Base-by-base conservation (phyloP, 1,140 invertebrate species). In the Caenorhabditis brenneri region DNA sequence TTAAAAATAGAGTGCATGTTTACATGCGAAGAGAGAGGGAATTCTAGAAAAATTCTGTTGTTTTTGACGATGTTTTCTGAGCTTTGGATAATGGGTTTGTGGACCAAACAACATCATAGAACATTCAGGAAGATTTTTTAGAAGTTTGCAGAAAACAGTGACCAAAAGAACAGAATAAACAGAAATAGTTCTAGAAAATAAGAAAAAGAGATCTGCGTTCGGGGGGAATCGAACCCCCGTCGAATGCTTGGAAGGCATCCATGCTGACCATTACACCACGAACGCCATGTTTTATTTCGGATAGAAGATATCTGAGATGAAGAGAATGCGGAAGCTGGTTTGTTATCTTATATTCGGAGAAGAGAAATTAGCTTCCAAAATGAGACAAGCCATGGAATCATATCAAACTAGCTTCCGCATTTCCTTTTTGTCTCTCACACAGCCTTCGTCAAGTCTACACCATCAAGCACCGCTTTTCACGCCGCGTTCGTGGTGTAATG, bases 401-500 rank as follows among this genome's bases (percentile, higher is more conserved):
- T 51, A 16, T 51, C 49, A 16, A 42, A 6, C 39, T 42, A 42
- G 39, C 39, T 42, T 42, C 39, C 39, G 12, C 12, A 42, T 42
- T 42, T 42, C 12, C 39, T 6, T 42, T 42, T 42, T 12, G 5
- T 42, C 12, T 42, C 39, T 12, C 39, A 6, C 39, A 12, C 39
- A 12, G 39, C 12, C 39, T 42, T 12, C 12, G 39, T n/a, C n/a
- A n/a, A n/a, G n/a, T n/a, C n/a, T n/a, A n/a, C 42, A 46, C 9
- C 9, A 46, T 1, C 42, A 12, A 46, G 9, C 42, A 16, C 49
- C n/a, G 15, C 49, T 51, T 51, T 51, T 51, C n/a, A 33, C 22
- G 36, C n/a, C 80, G 81, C 81, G 81, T 82, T 82, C 81, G 81
- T 82, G 81, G 81, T 82, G 81, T 82, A 82, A 82, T 82, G 81